Percentiles rank a stretch among this genome's conserved stretches.
phyloP scores from a whole-genome alignment of 2,113 vertebrate species.

The Geococcyx californianus region DNA sequence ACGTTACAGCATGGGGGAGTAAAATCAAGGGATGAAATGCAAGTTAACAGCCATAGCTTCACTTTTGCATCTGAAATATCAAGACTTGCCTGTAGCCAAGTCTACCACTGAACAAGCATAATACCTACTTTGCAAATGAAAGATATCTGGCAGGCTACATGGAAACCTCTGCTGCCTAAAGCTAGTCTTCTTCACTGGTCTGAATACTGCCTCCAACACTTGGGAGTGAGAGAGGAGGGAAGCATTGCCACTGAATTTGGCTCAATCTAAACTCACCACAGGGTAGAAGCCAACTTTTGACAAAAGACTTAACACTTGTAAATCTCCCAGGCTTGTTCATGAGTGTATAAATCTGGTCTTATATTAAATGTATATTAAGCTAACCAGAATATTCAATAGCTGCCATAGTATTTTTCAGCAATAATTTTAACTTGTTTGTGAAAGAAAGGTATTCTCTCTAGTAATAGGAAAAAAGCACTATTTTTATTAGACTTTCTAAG shows the following conservation, averaged over 20 bases:
- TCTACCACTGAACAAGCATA: not conserved
- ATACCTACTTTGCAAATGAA: not conserved
- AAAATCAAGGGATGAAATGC: not conserved
- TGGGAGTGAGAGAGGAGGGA: not conserved
- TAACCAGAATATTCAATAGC: not conserved
- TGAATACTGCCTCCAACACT: not conserved
- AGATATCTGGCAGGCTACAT: not conserved
- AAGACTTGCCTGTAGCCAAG: not conserved
- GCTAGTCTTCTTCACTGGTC: not conserved
- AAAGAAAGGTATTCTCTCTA: not conserved
- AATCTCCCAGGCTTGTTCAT: not conserved
- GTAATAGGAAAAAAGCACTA: not conserved
- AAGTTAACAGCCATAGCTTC: not conserved
- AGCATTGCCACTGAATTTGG: not conserved
- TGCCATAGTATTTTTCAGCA: not conserved
- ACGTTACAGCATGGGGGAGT: not conserved
- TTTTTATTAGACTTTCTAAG: not conserved
- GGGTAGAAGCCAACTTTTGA: not conserved
- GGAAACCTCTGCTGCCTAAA: not conserved
- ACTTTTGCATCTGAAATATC: not conserved
- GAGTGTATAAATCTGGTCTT: not conserved
- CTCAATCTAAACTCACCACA: not conserved
- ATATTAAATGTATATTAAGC: not conserved
- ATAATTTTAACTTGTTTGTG: not conserved
- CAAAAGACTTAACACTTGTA: not conserved